Base-by-base conservation (phyloP, 2,113 vertebrate genomes). In the Mustela lutreola region DNA sequence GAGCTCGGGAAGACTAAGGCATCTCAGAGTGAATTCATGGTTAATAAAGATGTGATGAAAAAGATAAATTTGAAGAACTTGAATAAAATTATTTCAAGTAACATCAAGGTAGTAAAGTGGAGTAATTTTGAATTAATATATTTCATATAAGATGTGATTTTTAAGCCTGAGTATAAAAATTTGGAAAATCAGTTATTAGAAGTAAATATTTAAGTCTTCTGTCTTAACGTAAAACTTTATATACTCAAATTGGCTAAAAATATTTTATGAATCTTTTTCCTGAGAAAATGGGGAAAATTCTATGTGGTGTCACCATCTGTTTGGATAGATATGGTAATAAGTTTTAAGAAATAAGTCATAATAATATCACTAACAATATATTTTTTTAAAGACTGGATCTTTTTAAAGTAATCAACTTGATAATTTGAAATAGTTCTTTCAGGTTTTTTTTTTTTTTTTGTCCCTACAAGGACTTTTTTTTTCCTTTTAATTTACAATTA, bases 401-500 rank as follows among this genome's bases (percentile, higher is more conserved):
- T n/a, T 39, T 73, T 80, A 73, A 88, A 80, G 9, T 91, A 39
- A 63, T 36, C 21, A 79, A 36, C 42, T 48, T 71, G 36, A 12
- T 82, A 83, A 71, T 97, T 90, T 78, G 45, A 91, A 95, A 21
- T 86, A 56, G 2, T 65, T 84, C 28, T 53, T 90, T 65, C 28
- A 60, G 15, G 15, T 33, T 56, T 18, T 18, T 5, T 65, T 31
- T 62, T 63, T 31, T 42, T 11, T 95, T 89, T 95, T 79, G n/a
- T 95, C 65, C 16, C 63, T 56, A 50, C 4, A 28, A 79, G 62
- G 18, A 79, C 5, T 85, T 21, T 26, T 94, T 75, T 60, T 53
- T 7, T 2, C 7, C n/a, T 71, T n/a, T 97, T 58, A 65, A 22
- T n/a, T 89, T n/a, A 50, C 18, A 33, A n/a, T 33, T 83, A 19